These are phyloP conservation scores for Drosophila paranaensis DNA, from an alignment of 2,888 invertebrate genomes.

Conservation along the genomic window DNA sequence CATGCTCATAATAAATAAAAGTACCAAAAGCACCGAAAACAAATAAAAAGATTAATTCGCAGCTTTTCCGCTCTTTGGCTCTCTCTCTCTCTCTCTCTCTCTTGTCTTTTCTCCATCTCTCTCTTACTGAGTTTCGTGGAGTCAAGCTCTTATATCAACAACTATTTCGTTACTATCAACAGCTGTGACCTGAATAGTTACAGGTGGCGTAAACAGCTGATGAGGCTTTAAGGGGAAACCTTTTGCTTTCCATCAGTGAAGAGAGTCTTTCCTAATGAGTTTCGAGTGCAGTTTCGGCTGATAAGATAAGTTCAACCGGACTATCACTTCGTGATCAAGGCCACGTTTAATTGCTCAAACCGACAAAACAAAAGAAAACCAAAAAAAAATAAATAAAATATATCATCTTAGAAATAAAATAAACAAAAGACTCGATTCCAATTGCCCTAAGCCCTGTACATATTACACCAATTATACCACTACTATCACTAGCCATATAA, in stretches of 20 bases:
- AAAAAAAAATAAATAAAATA: no score
- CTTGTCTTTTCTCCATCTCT: neutral
- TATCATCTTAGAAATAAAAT: neutral
- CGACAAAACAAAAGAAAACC: conserved; percentile 17
- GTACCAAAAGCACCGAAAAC: conserved; percentile 40
- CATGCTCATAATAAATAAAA: neutral
- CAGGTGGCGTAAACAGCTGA: conserved; percentile 24
- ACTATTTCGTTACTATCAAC: conserved; percentile 1
- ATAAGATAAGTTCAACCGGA: conserved; percentile 29
- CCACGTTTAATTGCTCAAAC: conserved; percentile 11
- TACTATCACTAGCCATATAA: no score
- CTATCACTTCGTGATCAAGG: conserved; percentile 39
- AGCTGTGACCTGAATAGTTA: neutral
- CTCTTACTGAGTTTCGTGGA: no score
- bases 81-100: neutral
- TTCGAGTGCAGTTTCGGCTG: neutral
- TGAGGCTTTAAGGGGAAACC: conserved; percentile 13
- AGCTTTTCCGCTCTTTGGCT: neutral
- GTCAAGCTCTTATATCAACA: no score
- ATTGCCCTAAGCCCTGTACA: neutral
- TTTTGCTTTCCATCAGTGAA: neutral
- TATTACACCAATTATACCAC: neutral
- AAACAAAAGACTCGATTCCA: neutral
- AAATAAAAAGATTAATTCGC: neutral
- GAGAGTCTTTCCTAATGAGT: neutral